Base-by-base conservation (phyloP, 2,113 vertebrate species). In the Mesembrinibis cayennensis region DNA sequence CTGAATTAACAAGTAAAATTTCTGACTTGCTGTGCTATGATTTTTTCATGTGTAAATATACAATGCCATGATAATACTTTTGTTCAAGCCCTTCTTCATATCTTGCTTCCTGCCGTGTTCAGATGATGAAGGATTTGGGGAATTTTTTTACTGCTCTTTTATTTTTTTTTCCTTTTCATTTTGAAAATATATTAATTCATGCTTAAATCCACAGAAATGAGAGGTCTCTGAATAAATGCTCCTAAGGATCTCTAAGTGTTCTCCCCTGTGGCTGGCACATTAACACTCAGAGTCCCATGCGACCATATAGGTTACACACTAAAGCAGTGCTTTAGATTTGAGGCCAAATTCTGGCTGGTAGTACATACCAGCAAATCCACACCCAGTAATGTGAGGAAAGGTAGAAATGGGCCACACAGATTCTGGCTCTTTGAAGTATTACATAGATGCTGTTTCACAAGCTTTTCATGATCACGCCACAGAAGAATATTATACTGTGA, bases 1-100 rank as follows among this genome's bases (percentile, higher is more conserved):
- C 88, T 55, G 53, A 87, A 93, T 93, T 95, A 97, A 87, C 59
- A 89, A 82, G 59, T 71, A 82, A 95, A 95, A 94, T 92, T 71
- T 94, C 65, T 94, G 62, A 66, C 79, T 95, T 59, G 26, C 53
- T 47, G 77, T 38, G 70, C 45, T 65, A 72, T 90, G 82, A 50
- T 90, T 93, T 97, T 95, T 91, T 90, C 45, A 47, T 84, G 61
- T 50, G 34, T 82, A 97, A 92, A 93, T 91, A 89, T 27, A 63
- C n/a, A 53, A 90, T 69, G 8, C 40, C 30, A 30, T 49, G 27
- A 89, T 73, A 77, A 72, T 19, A 62, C 3, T 50, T 88, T 40
- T 79, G 16, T 76, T 89, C 56, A 61, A 82, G n/a, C 30, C 23
- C 4, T 62, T 92, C 52, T 81, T 91, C 4, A 0, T 73, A 49